These are phyloP conservation scores for Mixornis gularis DNA, from an alignment of 2,113 vertebrate genomes.

Conservation along the genomic window DNA sequence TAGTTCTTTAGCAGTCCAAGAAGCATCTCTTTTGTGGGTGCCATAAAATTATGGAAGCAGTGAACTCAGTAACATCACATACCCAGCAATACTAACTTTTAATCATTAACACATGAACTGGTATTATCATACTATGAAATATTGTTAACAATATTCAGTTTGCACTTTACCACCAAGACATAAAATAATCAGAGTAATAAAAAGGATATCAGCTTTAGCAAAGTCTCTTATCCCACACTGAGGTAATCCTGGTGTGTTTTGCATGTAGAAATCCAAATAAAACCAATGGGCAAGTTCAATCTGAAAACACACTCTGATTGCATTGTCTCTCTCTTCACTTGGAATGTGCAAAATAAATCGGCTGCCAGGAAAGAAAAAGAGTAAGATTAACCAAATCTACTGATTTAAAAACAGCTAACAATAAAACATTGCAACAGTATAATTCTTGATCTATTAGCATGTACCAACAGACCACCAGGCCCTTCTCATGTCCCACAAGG, in stretches of 20 bases:
- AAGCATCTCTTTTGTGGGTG: background rate
- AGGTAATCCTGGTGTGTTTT: slow-evolving; percentile 93
- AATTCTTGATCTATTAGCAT: background rate
- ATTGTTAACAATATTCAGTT: background rate
- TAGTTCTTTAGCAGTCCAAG: background rate
- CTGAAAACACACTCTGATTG: slow-evolving; percentile 98
- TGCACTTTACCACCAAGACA: background rate
- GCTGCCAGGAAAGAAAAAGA: slow-evolving; percentile 66
- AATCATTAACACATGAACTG: background rate
- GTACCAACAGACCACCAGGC: background rate
- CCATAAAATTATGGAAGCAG: background rate
- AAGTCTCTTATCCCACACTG: slow-evolving; percentile 98
- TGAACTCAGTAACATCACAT: background rate
- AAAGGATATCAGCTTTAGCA: slow-evolving; percentile 98
- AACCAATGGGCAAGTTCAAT: slow-evolving; percentile 99
- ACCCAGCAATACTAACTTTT: background rate
- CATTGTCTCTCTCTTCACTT: slow-evolving; percentile 97
- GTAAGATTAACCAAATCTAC: background rate
- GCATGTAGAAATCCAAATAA: slow-evolving; percentile 98
- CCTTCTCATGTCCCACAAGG: background rate
- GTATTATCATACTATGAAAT: background rate
- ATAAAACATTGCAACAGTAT: background rate
- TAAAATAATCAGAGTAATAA: background rate
- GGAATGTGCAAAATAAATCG: slow-evolving; percentile 99
- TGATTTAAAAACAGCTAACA: background rate